Conservation (phyloP, 1,140 invertebrate genomes). For the Drosophila ambigua region DNA sequence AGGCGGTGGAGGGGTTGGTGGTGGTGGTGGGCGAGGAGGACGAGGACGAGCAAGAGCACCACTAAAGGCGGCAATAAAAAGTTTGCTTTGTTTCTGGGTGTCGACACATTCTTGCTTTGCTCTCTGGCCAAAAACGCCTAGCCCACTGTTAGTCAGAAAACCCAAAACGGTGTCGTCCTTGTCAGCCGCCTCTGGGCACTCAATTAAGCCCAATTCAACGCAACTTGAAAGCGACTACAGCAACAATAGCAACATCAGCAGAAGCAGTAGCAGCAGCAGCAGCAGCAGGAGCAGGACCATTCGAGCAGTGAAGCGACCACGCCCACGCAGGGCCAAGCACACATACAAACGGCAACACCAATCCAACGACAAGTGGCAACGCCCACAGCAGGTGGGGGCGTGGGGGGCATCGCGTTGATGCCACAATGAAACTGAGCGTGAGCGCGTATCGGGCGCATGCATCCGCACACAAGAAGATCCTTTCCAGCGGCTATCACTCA, state of each 20-base stretch:
- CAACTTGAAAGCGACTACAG: conserved; percentile 61
- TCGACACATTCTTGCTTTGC: conserved; percentile 34
- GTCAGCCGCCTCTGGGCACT: conserved; percentile 66
- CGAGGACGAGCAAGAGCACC: conserved; percentile 7
- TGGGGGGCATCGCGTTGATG: conserved; percentile 57
- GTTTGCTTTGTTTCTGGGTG: conserved; percentile 50
- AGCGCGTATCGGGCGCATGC: conserved; percentile 92
- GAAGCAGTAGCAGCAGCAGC: background rate
- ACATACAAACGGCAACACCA: conserved; percentile 9
- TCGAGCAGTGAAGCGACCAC: conserved; percentile 8
- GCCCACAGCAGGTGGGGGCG: conserved; percentile 23
- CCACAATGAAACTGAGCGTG: conserved; percentile 91
- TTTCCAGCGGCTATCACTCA: conserved; percentile 90
- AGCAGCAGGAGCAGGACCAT: conserved; percentile 13
- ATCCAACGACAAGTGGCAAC: conserved; percentile 19
- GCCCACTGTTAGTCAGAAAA: too few relatives aligned
- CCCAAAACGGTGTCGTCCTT: conserved; percentile 34
- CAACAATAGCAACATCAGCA: conserved; percentile 10
- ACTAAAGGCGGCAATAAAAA: conserved; percentile 56
- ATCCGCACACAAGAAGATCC: conserved; percentile 92
- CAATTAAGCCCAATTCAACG: conserved; percentile 75
- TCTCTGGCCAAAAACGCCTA: conserved; percentile 16
- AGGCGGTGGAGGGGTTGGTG: background rate
- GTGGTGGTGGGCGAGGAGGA: too few relatives aligned
- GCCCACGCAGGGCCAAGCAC: background rate